Evolutionary conservation across 2,888 invertebrate species (phyloP), one percentile per base, ranked within the genome.

Genomic region (Endomychus coccineus): DNA sequence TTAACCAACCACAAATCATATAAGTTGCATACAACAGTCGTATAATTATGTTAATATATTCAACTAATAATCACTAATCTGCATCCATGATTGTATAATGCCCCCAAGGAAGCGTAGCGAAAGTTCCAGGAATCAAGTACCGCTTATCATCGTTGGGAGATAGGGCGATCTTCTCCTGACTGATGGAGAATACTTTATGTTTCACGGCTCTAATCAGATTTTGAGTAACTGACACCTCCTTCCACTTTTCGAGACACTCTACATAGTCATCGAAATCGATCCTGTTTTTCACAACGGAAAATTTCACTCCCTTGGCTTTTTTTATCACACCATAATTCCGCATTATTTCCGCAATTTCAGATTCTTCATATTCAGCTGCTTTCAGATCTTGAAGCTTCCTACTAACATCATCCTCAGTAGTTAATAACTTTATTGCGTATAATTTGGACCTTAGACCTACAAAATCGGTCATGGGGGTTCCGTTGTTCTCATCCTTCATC

Each of bases 271-370:
- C 27, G 12, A 25, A 12, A 9, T 6, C 6, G 12, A 25, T 25
- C 5, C 7, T 6, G 6, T 25, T 25, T 10, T 25, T 25, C 6
- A 25, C 11, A 25, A 25, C 11, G 6, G 7, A 10, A 9, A 7
- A 9, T 25, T 25, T 25, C 6, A 25, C 10, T 6, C 29, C 29
- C 16, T 28, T 28, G 14, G 14, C 14, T 28, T 28, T 28, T 28
- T 28, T 28, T 7, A 10, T 10, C 7, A 10, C 9, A 9, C 10
- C 10, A 25, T 25, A 9, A 6, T 6, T 6, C 11, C 27, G 9
- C 27, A 10, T 19, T 19, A n/a, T n/a, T n/a, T n/a, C n/a, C n/a
- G n/a, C n/a, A n/a, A n/a, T n/a, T n/a, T n/a, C n/a, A n/a, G n/a
- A n/a, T n/a, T n/a, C n/a, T n/a, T n/a, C n/a, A n/a, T n/a, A n/a